Conservation (phyloP, 2,797 vertebrate species). For the Meriones psammophilus region DNA sequence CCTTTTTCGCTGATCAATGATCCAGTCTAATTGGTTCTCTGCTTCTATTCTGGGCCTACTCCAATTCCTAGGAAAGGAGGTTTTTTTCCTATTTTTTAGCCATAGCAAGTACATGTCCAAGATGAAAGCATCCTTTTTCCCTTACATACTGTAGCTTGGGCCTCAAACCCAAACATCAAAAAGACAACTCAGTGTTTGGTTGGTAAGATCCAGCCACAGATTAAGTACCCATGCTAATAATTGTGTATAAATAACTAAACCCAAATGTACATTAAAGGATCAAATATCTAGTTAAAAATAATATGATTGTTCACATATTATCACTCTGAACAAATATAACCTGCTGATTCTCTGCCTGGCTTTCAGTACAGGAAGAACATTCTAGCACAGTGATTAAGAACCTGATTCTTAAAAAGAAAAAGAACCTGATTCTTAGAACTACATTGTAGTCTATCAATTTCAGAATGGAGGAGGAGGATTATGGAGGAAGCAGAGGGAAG, state of each 20-base stretch:
- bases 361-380: background rate
- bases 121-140: background rate
- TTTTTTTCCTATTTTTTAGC: background rate
- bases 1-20: background rate
- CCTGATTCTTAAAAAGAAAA: background rate
- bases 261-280: background rate
- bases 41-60: background rate
- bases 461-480: background rate
- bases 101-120: conserved; percentile 8
- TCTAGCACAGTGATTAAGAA: background rate
- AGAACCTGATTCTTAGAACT: background rate
- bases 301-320: background rate
- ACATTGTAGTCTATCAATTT: background rate
- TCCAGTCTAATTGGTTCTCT: background rate
- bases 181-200: background rate
- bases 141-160: background rate
- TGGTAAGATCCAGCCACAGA: background rate
- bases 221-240: background rate
- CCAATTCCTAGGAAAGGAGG: background rate
- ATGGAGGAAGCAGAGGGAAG: background rate
- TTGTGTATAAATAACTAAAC: conserved; percentile 3
- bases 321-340: background rate
- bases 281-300: background rate
- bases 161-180: conserved; percentile 19
- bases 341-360: background rate